Evolutionary conservation across 2,888 invertebrate genomes (phyloP).

Genomic region (Heliconius charithonia): DNA sequence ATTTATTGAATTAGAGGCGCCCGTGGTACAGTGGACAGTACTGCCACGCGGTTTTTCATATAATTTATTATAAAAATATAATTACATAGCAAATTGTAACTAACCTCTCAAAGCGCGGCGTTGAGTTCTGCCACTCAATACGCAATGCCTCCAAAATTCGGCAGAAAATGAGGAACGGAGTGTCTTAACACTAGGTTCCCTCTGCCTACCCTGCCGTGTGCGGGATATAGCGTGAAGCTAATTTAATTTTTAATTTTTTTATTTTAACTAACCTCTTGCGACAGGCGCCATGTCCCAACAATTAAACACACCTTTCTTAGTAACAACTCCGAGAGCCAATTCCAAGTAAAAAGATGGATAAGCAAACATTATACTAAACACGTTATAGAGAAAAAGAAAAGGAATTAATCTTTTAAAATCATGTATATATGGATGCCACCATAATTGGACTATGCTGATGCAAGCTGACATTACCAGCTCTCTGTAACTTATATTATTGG

Average conservation of each 20-base stretch:
- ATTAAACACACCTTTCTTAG: conserved; percentile 71
- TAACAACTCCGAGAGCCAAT: conserved; percentile 70
- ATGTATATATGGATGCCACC: conserved; percentile 76
- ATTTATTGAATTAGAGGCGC: too few species aligned
- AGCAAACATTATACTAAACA: conserved; percentile 70
- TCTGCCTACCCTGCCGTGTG: too few species aligned
- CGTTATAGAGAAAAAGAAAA: conserved; percentile 72
- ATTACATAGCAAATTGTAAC: background rate
- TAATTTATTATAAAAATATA: too few species aligned
- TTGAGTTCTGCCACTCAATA: too few species aligned
- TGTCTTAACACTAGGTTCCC: too few species aligned
- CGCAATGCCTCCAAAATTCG: too few species aligned
- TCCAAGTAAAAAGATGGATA: conserved; percentile 76
- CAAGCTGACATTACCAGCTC: conserved; percentile 73
- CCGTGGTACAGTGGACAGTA: too few species aligned
- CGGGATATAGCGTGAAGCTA: too few species aligned
- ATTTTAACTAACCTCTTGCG: conserved; percentile 69
- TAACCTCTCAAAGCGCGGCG: too few species aligned
- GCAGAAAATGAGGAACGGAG: too few species aligned
- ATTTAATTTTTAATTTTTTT: too few species aligned
- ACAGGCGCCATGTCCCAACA: conserved; percentile 77
- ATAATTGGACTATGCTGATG: conserved; percentile 71
- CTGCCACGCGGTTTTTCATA: too few species aligned
- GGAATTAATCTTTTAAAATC: conserved; percentile 66
- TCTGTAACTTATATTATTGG: conserved; percentile 74